phyloP scores from a whole-genome alignment of 2,888 invertebrate genomes.

The Resseliella maxima region DNA sequence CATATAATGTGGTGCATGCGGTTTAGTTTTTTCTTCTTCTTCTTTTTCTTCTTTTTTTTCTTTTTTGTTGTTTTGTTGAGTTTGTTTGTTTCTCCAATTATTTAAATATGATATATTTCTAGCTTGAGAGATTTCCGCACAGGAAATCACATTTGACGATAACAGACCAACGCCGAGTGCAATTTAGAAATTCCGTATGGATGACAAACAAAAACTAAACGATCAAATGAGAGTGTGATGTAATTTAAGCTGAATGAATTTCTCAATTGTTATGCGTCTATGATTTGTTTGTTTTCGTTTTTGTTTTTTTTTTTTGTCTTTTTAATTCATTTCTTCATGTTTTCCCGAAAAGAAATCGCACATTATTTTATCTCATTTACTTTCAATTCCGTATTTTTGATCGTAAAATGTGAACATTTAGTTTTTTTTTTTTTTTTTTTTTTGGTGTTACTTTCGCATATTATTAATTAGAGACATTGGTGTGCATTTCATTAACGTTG shows the following conservation, averaged over 20 bases:
- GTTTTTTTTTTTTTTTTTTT: too few relatives aligned
- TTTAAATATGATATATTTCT: conserved; percentile 22
- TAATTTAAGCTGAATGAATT: conserved; percentile 10
- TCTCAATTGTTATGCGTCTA: background rate
- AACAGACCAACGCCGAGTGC: background rate
- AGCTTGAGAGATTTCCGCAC: conserved; percentile 27
- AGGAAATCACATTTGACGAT: conserved; percentile 43
- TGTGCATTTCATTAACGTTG: too few relatives aligned
- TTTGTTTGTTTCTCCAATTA: too few relatives aligned
- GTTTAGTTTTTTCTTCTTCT: background rate
- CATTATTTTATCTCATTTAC: too few relatives aligned
- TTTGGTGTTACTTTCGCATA: conserved; percentile 14
- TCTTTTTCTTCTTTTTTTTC: too few relatives aligned
- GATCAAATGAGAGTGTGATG: background rate
- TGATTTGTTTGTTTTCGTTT: background rate
- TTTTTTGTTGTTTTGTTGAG: too few relatives aligned
- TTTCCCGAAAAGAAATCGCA: background rate
- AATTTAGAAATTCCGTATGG: background rate
- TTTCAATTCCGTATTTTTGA: background rate
- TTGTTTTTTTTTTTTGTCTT: background rate
- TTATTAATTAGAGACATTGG: background rate
- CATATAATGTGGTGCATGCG: conserved; percentile 10
- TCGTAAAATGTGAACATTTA: too few relatives aligned
- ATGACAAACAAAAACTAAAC: background rate
- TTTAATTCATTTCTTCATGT: background rate